Base-by-base conservation (phyloP, 2,113 vertebrate species). In the Narcine bancroftii region DNA sequence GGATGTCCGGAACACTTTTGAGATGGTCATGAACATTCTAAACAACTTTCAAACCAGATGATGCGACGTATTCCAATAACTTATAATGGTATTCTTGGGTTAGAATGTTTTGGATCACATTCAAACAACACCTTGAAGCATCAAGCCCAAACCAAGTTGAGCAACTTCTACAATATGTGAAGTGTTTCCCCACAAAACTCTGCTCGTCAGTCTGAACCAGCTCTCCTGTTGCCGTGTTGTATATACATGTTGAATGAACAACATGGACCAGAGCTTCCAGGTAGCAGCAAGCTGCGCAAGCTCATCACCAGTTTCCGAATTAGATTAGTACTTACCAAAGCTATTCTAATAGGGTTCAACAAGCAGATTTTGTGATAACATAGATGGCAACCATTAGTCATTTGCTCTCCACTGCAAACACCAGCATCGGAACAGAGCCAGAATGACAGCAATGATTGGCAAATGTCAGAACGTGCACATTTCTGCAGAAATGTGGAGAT, bases 71-170 rank as follows among this genome's bases (percentile, higher is more conserved):
- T 13, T 53, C 47, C 15, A 77, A 21, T 1, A 81, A 6, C 9
- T 33, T 79, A 79, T 1, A 47, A 9, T 36, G 13, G 29, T 4
- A 21, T n/a, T 36, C 72, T n/a, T 73, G 15, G 33, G 36, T 53
- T 60, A 36, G 50, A 85, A n/a, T 85, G 33, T 60, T 87, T 56
- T 60, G 81, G 53, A 50, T 87, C 13, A 7, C 29, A n/a, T 36
- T 87, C 53, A 60, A 87, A 21, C 50, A 60, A 36, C 36, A 63
- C n/a, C 29, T 39, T 75, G 72, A 75, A 39, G 72, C n/a, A 39
- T 53, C 53, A 60, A 60, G 53, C 53, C 33, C 81, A 87, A 83
- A 83, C 50, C 79, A 83, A 36, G 53, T 87, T 87, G 33, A 87
- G 53, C 81, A 87, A 63, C 33, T 87, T 56, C 15, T 36, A 56